Percentiles rank a stretch among this genome's conserved stretches.
These are phyloP conservation scores for Recurvirostra avosetta DNA, from an alignment of 2,113 vertebrate genomes.

Conservation along the genomic window DNA sequence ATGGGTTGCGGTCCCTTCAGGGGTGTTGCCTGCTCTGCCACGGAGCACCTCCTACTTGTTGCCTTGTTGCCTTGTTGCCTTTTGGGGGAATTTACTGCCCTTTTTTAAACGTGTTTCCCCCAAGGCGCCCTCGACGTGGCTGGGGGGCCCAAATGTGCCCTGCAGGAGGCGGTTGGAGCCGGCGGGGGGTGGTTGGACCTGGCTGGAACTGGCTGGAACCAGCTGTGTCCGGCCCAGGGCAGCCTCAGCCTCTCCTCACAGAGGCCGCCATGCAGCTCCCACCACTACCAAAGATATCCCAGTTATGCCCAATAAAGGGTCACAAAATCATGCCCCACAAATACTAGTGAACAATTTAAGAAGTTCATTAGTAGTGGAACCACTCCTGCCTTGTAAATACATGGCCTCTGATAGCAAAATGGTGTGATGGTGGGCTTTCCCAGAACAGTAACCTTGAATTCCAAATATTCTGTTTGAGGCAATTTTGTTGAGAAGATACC, in stretches of 20 bases:
- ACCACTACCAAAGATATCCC: background rate
- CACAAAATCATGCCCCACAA: background rate
- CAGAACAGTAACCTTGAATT: background rate
- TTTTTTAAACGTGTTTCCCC: fast-evolving
- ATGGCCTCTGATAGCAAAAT: background rate
- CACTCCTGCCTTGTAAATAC: background rate
- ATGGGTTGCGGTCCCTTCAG: fast-evolving
- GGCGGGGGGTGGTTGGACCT: fast-evolving
- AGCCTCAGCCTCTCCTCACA: background rate
- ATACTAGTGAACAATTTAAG: background rate
- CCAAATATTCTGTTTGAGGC: background rate
- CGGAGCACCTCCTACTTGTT: background rate
- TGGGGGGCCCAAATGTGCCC: fast-evolving
- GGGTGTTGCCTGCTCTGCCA: background rate
- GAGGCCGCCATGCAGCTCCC: background rate
- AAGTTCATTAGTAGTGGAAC: background rate
- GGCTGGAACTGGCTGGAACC: background rate
- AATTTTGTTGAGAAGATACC: background rate
- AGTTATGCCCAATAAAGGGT: background rate
- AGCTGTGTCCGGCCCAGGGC: background rate
- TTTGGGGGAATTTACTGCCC: background rate
- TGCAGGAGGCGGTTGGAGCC: fast-evolving
- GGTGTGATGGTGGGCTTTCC: background rate
- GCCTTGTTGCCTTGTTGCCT: background rate
- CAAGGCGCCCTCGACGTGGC: fast-evolving